phyloP scores from a whole-genome alignment of 2,888 invertebrate species.

The Phoenoteleia sp. region DNA sequence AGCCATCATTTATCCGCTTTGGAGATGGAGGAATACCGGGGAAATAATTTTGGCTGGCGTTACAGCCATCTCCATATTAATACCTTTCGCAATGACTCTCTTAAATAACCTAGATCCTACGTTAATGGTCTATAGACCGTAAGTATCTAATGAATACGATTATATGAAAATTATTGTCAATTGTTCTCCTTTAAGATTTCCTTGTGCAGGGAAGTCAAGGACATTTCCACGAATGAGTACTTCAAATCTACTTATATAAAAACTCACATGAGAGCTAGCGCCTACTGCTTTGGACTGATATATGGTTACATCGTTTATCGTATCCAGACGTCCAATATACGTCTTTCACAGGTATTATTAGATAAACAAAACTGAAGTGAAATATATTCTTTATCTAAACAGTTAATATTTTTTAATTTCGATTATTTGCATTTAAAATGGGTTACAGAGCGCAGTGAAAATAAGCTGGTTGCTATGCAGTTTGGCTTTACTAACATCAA shows the following conservation, averaged over 20 bases:
- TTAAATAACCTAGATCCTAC: constrained; percentile 90
- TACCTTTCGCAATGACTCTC: constrained; percentile 89
- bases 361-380: too few species aligned
- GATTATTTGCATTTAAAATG: too few species aligned
- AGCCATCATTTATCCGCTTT: constrained; percentile 90
- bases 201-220: constrained; percentile 89
- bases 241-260: constrained; percentile 91
- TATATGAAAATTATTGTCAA: constrained; percentile 53
- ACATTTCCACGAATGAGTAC: constrained; percentile 89
- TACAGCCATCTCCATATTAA: constrained; percentile 87
- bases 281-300: constrained; percentile 90
- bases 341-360: constrained; percentile 87
- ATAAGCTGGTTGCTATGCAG: constrained; percentile 79
- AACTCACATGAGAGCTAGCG: constrained; percentile 92
- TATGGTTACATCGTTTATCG: constrained; percentile 90
- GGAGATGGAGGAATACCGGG: constrained; percentile 89
- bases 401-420: too few species aligned
- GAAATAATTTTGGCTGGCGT: constrained; percentile 87
- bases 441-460: constrained; percentile 77
- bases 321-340: constrained; percentile 87
- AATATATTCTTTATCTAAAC: too few species aligned
- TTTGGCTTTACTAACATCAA: constrained; percentile 86
- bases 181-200: constrained; percentile 63
- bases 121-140: constrained; percentile 90
- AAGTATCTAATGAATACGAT: constrained; percentile 84